These are phyloP conservation scores for Andrena marginata DNA, from an alignment of 2,888 invertebrate genomes.

Conservation along the genomic window DNA sequence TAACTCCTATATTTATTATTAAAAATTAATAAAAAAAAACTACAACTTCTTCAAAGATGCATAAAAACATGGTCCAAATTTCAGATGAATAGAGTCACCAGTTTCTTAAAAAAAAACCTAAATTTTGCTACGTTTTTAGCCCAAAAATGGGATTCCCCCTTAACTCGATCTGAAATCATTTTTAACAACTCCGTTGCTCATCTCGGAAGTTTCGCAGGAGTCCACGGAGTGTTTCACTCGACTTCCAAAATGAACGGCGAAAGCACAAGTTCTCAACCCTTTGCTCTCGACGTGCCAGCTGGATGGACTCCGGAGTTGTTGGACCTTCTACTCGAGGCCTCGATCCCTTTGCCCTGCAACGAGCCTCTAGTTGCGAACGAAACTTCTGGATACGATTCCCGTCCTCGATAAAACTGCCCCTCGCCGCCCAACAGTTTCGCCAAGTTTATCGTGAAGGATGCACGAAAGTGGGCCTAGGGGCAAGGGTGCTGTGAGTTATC, in stretches of 20 bases:
- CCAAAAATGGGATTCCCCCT: no score
- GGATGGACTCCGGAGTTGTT: background rate
- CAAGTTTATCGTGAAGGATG: constrained; percentile 21
- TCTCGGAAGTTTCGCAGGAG: background rate
- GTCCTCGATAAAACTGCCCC: background rate
- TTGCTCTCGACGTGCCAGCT: background rate
- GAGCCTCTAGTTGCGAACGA: background rate
- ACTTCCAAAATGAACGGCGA: background rate
- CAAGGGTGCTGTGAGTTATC: constrained; percentile 31
- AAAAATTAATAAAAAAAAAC: no score
- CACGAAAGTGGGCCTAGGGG: constrained; percentile 37
- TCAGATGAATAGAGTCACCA: no score
- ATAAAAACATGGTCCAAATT: no score
- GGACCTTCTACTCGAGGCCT: background rate
- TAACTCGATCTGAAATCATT: no score
- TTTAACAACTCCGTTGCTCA: no score
- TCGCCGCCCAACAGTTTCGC: background rate
- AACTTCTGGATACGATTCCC: background rate
- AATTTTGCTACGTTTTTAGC: no score
- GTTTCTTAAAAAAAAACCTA: no score
- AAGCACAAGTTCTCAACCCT: background rate
- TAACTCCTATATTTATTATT: no score
- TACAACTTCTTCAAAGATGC: no score
- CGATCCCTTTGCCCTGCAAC: background rate
- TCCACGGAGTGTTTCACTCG: background rate